Evolutionary conservation across 2,113 vertebrate species (phyloP), one percentile per base, ranked within the genome.

Genomic region (Redunca redunca): DNA sequence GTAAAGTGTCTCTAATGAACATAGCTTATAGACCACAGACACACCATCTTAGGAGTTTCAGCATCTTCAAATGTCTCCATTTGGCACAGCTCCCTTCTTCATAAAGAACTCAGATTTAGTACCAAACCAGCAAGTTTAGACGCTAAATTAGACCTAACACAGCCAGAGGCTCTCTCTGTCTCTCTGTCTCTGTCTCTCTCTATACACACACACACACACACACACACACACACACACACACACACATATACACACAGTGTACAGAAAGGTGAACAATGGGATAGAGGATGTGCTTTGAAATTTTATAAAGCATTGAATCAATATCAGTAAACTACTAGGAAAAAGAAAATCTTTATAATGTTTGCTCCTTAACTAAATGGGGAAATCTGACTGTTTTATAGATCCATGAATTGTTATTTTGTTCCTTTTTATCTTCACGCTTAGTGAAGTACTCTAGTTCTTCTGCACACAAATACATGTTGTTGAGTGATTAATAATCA

Each of bases 161-260:
- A 52, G 5, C 12, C 25, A 91, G 40, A 23, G 26, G 8, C 6
- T 52, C 7, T n/a, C 7, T 67, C 0, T 67, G 21, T 52, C 2
- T 30, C 26, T 62, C 26, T 62, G 2, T 67, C 3, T n/a, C n/a
- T n/a, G n/a, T n/a, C n/a, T n/a, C n/a, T n/a, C n/a, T n/a, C n/a
- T n/a, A n/a, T n/a, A n/a, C 1, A 7, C 2, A 14, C 0, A 62
- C 0, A 30, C 6, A 62, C 1, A 62, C 2, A 62, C 0, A 62
- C 1, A 74, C 1, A 7, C 2, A 14, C 0, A 62, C 1, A 7
- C 2, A 14, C 0, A 62, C 0, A 30, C 6, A 62, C 1, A 62
- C 2, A 62, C 0, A 62, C 1, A 74, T 2, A 80, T 30, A 48
- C 23, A 50, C 28, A 23, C 43, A 64, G 17, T 80, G 57, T 71